Evolutionary conservation across 2,888 invertebrate species (phyloP).

Genomic region (Notocelia uddmanniana): DNA sequence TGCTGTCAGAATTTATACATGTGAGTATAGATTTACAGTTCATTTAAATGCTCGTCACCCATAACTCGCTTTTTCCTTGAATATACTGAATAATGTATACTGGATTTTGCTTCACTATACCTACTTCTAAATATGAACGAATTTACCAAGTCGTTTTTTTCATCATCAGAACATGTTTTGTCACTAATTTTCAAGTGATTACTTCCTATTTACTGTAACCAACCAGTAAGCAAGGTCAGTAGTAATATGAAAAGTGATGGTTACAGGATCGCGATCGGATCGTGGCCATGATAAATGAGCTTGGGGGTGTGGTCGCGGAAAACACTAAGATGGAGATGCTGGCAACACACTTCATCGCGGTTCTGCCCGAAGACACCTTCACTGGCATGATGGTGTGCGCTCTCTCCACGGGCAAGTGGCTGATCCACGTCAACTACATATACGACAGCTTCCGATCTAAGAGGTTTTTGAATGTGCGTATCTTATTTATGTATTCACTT

Average conservation of each 20-base stretch:
- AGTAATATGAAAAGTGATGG: not conserved
- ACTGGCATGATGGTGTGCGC: slow-evolving; percentile 83
- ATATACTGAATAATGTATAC: not conserved
- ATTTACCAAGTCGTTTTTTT: not conserved
- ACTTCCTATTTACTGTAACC: no score
- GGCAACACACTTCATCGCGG: slow-evolving; percentile 77
- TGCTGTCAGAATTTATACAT: slow-evolving; percentile 78
- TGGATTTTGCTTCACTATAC: not conserved
- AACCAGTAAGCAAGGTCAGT: no score
- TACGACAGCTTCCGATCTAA: slow-evolving; percentile 81
- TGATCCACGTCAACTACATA: slow-evolving; percentile 74
- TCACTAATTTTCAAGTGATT: no score
- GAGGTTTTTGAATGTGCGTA: slow-evolving; percentile 73
- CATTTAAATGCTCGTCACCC: no score
- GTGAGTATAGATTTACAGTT: slow-evolving; percentile 59
- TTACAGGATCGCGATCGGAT: slow-evolving; percentile 75
- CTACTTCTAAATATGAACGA: no score
- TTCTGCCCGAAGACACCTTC: slow-evolving; percentile 75
- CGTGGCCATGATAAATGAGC: slow-evolving; percentile 75
- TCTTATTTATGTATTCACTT: no score
- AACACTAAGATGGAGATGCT: slow-evolving; percentile 83
- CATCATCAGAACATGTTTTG: not conserved
- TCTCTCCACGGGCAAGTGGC: slow-evolving; percentile 79
- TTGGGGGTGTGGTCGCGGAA: slow-evolving; percentile 80
- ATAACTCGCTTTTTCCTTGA: not conserved